A percentile compares a stretch with the other conserved stretches of the same genome.
phyloP scores from a whole-genome alignment of 2,113 vertebrate species.

The Tetraodon nigroviridis region DNA sequence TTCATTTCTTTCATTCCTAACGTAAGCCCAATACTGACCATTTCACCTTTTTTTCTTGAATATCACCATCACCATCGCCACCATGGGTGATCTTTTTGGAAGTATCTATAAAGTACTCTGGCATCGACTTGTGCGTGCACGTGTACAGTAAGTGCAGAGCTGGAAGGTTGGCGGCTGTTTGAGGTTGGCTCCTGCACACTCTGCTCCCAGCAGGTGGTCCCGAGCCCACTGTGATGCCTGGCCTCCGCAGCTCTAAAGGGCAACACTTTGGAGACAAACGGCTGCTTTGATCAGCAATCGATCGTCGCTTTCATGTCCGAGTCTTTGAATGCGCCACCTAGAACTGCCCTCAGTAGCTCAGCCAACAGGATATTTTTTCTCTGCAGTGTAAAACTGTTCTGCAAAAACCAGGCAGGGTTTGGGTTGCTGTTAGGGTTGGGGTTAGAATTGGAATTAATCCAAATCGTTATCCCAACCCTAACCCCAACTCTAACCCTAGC shows the following conservation, averaged over 20 bases:
- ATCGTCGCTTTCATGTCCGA: conserved; percentile 42
- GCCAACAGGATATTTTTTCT: not conserved
- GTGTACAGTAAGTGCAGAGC: not conserved
- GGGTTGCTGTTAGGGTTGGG: no score
- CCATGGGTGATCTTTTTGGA: no score
- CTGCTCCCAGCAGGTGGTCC: conserved; percentile 24
- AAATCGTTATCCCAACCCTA: no score
- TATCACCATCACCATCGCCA: no score
- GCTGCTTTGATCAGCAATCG: conserved; percentile 41
- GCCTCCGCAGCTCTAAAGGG: conserved; percentile 44
- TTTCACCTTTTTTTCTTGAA: not conserved
- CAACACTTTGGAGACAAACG: conserved; percentile 34
- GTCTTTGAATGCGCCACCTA: conserved; percentile 34
- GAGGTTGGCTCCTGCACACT: conserved; percentile 21
- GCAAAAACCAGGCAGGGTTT: not conserved
- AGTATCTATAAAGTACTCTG: not conserved
- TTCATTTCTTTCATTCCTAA: no score
- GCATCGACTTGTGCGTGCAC: not conserved
- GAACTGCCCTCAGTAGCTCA: conserved; percentile 28
- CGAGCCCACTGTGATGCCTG: conserved; percentile 8
- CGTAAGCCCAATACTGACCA: no score
- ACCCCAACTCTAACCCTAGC: no score
- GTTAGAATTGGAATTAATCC: no score
- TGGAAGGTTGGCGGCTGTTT: conserved; percentile 10
- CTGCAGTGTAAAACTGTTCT: not conserved